Evolutionary conservation across 1,140 invertebrate species (phyloP).

Genomic region (Acromyrmex charruanus): DNA sequence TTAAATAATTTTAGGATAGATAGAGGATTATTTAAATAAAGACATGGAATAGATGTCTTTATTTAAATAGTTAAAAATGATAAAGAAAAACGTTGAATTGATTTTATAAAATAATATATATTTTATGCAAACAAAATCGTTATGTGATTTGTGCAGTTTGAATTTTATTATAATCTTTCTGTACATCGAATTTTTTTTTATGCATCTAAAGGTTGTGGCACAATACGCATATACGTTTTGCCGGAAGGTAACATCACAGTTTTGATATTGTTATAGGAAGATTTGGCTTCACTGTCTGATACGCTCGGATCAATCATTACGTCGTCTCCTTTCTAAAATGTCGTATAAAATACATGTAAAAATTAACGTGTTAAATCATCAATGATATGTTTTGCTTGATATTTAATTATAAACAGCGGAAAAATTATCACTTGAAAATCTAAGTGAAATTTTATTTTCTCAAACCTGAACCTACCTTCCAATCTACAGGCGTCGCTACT

Average conservation of each 20-base stretch:
- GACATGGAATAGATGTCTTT: not conserved
- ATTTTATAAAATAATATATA: constrained; percentile 18
- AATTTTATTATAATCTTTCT: constrained; percentile 53
- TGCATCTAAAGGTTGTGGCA: constrained; percentile 86
- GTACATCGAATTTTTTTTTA: constrained; percentile 42
- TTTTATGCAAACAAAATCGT: constrained; percentile 8
- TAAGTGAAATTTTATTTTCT: constrained; percentile 1
- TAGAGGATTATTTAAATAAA: constrained; percentile 1
- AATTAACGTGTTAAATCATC: not conserved
- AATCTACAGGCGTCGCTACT: constrained; percentile 98
- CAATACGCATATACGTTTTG: constrained; percentile 92
- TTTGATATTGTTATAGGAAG: constrained; percentile 90
- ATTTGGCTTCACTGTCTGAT: constrained; percentile 89
- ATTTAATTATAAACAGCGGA: constrained; percentile 35
- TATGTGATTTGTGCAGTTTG: not conserved
- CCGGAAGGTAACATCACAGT: constrained; percentile 92
- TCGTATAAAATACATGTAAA: constrained; percentile 17
- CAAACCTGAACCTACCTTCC: constrained; percentile 91
- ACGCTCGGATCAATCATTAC: constrained; percentile 95
- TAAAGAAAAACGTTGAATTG: constrained; percentile 4
- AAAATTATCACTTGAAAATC: constrained; percentile 49
- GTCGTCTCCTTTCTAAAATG: constrained; percentile 89
- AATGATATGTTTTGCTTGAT: not conserved
- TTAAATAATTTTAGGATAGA: not conserved
- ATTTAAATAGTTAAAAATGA: not conserved